Percentiles rank a stretch among this genome's conserved stretches.
Evolutionary conservation across 1,140 invertebrate species (phyloP).

Genomic region (Hypsibius dujardini): DNA sequence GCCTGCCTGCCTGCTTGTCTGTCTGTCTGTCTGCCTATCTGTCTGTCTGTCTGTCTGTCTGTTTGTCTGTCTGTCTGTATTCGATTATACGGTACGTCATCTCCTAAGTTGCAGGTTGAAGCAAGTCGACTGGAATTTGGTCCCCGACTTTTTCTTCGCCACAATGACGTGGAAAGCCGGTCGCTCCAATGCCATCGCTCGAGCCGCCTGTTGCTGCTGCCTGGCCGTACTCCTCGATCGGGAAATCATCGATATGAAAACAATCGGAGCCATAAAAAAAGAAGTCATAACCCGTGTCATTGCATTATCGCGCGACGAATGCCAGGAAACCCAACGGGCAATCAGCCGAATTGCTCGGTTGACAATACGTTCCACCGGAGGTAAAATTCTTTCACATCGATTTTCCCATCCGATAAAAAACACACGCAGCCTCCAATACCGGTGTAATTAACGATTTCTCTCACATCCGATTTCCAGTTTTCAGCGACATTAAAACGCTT

Average conservation of each 20-base stretch:
- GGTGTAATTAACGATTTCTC: background rate
- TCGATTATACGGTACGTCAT: background rate
- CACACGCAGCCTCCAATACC: background rate
- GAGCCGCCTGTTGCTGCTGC: constrained; percentile 6
- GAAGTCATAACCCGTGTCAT: background rate
- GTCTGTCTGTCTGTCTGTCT: background rate
- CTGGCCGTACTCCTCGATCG: background rate
- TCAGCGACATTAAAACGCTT: background rate
- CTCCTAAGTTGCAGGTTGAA: background rate
- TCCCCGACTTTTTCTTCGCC: background rate
- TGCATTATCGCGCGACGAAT: background rate
- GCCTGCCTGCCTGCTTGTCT: too few relatives aligned
- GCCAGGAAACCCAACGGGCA: background rate
- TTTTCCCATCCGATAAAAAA: background rate
- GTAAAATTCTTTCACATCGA: background rate
- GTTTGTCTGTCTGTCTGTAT: background rate
- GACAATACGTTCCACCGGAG: background rate
- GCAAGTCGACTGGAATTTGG: background rate
- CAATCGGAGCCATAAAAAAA: background rate
- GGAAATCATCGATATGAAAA: background rate
- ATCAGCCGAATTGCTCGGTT: background rate
- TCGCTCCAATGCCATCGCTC: background rate
- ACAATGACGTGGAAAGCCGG: constrained; percentile 13
- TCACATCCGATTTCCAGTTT: background rate
- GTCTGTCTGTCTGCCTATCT: background rate